Evolutionary conservation across 2,113 vertebrate genomes (phyloP).

Genomic region (Ranitomeya variabilis): DNA sequence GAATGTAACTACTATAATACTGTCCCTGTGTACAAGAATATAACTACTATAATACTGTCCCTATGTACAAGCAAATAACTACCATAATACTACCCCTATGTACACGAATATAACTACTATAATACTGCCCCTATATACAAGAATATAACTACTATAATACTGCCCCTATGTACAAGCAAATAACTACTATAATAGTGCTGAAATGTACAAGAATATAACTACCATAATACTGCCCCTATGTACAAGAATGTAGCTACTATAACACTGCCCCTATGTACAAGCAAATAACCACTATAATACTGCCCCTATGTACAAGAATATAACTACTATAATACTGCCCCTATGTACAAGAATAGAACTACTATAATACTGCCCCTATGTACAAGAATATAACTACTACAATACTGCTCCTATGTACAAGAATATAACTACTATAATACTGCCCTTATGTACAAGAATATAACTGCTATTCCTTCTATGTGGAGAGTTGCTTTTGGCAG

Average conservation of each 20-base stretch:
- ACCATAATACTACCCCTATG: too few species aligned
- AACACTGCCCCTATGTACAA: not conserved
- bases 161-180: not conserved
- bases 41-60: not conserved
- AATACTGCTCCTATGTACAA: not conserved
- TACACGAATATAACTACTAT: too few species aligned
- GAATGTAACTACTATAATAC: slow-evolving; percentile 13
- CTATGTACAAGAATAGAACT: slow-evolving; percentile 10
- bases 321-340: slow-evolving; percentile 11
- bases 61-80: too few species aligned
- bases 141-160: slow-evolving; percentile 3
- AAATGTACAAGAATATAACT: not conserved
- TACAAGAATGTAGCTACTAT: slow-evolving; percentile 10
- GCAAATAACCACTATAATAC: slow-evolving; percentile 5
- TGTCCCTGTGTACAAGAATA: not conserved
- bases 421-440: not conserved
- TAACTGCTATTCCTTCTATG: too few species aligned
- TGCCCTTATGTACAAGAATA: not conserved
- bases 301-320: not conserved
- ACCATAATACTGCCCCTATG: not conserved
- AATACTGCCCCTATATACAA: not conserved
- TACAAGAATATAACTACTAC: slow-evolving; percentile 11
- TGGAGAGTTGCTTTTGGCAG: too few species aligned
- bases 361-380: not conserved
- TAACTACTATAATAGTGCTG: slow-evolving; percentile 4